A percentile compares a stretch with the other conserved stretches of the same genome.
These are phyloP conservation scores for Tachypleus tridentatus DNA, from an alignment of 1,140 invertebrate species.

Conservation along the genomic window DNA sequence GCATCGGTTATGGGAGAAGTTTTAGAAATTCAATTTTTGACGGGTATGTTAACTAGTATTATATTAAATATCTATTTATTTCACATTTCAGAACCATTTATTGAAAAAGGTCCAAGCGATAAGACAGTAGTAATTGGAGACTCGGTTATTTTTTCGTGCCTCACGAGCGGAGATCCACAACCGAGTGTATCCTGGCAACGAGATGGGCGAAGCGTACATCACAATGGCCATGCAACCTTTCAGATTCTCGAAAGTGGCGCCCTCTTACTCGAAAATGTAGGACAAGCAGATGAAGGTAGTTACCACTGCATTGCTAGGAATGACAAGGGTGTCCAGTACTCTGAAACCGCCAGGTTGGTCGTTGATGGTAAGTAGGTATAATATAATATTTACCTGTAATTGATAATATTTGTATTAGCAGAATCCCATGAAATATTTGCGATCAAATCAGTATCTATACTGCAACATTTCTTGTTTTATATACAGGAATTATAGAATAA, in stretches of 20 bases:
- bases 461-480: too few relatives aligned
- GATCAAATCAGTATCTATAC: too few relatives aligned
- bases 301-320: conserved; percentile 21
- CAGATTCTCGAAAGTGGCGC: conserved; percentile 16
- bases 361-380: conserved; percentile 19
- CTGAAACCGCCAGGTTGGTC: conserved; percentile 14
- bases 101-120: conserved; percentile 75
- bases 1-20: too few relatives aligned
- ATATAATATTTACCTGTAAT: too few relatives aligned
- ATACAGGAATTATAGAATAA: too few relatives aligned
- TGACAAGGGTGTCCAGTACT: conserved; percentile 16
- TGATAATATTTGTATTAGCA: too few relatives aligned
- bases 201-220: conserved; percentile 7
- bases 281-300: conserved; percentile 19
- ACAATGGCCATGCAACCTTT: conserved; percentile 10
- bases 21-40: too few relatives aligned
- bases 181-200: conserved; percentile 81
- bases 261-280: conserved; percentile 18
- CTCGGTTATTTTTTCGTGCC: conserved; percentile 73
- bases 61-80: not conserved
- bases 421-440: too few relatives aligned
- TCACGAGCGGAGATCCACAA: conserved; percentile 71
- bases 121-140: conserved; percentile 79
- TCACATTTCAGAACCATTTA: conserved; percentile 63
- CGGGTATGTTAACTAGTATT: too few relatives aligned